Evolutionary conservation across 2,113 vertebrate species (phyloP), one percentile per base, ranked within the genome.

Genomic region (Egretta garzetta): DNA sequence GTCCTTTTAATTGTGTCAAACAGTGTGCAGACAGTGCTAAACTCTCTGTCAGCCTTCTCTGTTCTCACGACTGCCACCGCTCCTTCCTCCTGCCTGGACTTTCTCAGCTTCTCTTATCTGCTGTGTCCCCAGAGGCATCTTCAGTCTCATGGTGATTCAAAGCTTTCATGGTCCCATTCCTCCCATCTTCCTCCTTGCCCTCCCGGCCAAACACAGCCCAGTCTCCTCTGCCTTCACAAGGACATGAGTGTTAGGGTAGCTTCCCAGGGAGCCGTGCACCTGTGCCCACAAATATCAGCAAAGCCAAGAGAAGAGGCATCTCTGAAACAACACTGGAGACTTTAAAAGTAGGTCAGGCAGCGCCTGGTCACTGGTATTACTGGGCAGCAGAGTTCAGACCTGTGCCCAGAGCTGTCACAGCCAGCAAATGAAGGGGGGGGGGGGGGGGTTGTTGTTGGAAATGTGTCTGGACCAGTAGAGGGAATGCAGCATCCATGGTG

Each of bases 311-410:
- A 67, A 82, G 21, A 81, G 9, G 10, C 53, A 73, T 67, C 41
- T 80, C 67, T 76, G 6, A 80, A 96, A 70, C 50, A 64, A 11
- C 58, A 39, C 55, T 30, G n/a, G 14, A 30, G 67, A 80, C 21
- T 72, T 82, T 90, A 30, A 74, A 97, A 96, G 79, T 95, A 95
- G 96, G 97, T 96, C 95, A 95, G 82, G 75, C 74, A 60, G 70
- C 0, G 8, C 67, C 88, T 94, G 86, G 79, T 94, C 90, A 35
- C 47, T 43, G 63, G 33, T 37, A 82, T 86, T 75, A 88, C 62
- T 73, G 93, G 85, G 62, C 81, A 92, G 90, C 87, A 94, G 81
- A 80, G 93, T 90, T 97, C 81, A 91, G 49, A 41, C 72, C 79
- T 75, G 74, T 85, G 93, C 71, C 85, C 71, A 6, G 20, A 94